Conservation (phyloP, 2,113 vertebrate species). For the Mobula birostris region DNA sequence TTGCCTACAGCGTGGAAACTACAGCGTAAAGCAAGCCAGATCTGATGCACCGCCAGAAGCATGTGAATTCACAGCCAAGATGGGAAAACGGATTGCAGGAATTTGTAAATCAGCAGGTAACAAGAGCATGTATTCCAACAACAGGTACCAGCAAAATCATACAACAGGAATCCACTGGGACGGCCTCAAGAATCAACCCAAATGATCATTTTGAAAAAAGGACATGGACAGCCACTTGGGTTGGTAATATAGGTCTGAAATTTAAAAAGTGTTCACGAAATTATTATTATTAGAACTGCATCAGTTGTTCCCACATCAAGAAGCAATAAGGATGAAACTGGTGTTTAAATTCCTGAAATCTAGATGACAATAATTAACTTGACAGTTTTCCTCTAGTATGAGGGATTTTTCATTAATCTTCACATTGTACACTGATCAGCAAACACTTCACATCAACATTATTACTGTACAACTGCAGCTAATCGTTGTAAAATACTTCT, state of each 20-base stretch:
- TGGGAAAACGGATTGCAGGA: slow-evolving; percentile 16
- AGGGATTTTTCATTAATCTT: neutral
- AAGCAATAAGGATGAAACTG: neutral
- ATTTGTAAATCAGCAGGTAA: neutral
- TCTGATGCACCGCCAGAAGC: neutral
- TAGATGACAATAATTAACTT: slow-evolving; percentile 11
- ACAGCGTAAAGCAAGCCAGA: slow-evolving; percentile 34
- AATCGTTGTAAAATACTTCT: neutral
- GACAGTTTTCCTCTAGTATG: neutral
- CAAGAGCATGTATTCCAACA: slow-evolving; percentile 34
- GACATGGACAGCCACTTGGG: neutral
- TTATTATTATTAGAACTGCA: neutral
- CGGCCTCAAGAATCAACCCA: neutral
- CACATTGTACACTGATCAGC: neutral
- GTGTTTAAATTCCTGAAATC: neutral
- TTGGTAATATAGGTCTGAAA: neutral
- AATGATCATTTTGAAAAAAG: neutral
- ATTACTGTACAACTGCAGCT: neutral
- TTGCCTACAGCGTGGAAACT: neutral
- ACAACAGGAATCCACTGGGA: neutral
- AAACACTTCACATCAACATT: neutral
- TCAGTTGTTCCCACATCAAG: neutral
- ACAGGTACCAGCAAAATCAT: slow-evolving; percentile 21
- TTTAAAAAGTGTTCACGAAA: neutral
- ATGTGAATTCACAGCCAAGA: slow-evolving; percentile 1